These are phyloP conservation scores for Suillia variegata DNA, from an alignment of 2,888 invertebrate species.

Conservation along the genomic window DNA sequence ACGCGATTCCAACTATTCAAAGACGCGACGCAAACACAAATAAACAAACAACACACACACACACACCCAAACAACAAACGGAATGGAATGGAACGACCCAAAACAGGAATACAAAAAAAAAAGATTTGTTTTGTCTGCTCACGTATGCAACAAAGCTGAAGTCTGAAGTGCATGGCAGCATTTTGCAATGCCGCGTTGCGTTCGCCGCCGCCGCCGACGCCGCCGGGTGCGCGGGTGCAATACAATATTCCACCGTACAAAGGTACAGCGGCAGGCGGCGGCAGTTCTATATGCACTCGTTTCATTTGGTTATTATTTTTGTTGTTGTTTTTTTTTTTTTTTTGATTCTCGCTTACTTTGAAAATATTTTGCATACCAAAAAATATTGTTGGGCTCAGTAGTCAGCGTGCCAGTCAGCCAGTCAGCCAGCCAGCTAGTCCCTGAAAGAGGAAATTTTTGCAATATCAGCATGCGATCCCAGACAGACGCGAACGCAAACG, in stretches of 20 bases:
- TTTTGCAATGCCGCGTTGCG: neutral
- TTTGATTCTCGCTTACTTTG: slow-evolving; percentile 5
- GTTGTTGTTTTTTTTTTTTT: slow-evolving; percentile 6
- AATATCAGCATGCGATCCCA: slow-evolving; percentile 26
- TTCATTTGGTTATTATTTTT: slow-evolving; percentile 4
- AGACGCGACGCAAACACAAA: slow-evolving; percentile 4
- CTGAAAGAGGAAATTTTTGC: slow-evolving; percentile 14
- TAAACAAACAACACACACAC: neutral
- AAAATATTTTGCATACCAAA: slow-evolving; percentile 23
- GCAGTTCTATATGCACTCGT: slow-evolving; percentile 39
- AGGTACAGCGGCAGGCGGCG: neutral
- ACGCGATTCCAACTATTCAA: neutral
- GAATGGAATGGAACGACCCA: neutral
- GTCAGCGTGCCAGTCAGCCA: neutral
- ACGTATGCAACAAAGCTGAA: slow-evolving; percentile 42
- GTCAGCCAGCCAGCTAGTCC: no score
- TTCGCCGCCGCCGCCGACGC: neutral
- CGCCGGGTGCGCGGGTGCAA: neutral
- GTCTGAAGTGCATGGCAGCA: slow-evolving; percentile 43
- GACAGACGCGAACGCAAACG: slow-evolving; percentile 5
- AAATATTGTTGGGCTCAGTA: neutral
- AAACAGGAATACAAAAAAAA: slow-evolving; percentile 12
- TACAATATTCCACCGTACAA: neutral
- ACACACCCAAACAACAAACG: neutral
- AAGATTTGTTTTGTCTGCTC: slow-evolving; percentile 13